These are phyloP conservation scores for Champsocephalus esox DNA, from an alignment of 2,797 vertebrate species.

Conservation along the genomic window DNA sequence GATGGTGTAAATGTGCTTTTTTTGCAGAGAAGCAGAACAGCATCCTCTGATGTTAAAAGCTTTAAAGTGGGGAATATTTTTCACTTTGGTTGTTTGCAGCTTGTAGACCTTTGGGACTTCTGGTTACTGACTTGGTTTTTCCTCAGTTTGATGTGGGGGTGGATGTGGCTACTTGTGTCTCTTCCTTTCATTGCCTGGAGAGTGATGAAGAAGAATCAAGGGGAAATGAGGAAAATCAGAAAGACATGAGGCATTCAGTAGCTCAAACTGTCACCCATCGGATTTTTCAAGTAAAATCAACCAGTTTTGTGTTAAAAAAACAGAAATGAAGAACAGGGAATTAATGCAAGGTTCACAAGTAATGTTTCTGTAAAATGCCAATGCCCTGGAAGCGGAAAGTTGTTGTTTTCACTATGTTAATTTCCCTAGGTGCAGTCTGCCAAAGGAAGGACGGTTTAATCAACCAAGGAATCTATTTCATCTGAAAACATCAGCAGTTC, in stretches of 20 bases:
- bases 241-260: not conserved
- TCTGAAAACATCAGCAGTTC: constrained; percentile 11
- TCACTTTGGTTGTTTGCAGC: not conserved
- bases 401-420: not conserved
- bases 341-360: not conserved
- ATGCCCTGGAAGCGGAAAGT: constrained; percentile 2
- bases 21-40: constrained; percentile 1
- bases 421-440: constrained; percentile 16
- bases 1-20: not conserved
- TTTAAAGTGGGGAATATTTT: constrained; percentile 7
- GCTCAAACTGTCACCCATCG: not conserved
- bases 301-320: not conserved
- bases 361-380: constrained; percentile 6
- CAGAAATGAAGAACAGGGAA: constrained; percentile 2
- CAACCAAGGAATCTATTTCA: constrained; percentile 8
- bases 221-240: not conserved
- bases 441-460: constrained; percentile 22
- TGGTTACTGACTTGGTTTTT: constrained; percentile 1
- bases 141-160: not conserved
- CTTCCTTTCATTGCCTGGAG: not conserved
- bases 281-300: not conserved
- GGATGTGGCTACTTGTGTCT: not conserved
- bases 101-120: not conserved
- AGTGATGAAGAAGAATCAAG: not conserved
- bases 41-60: constrained; percentile 19